Evolutionary conservation across 1,140 invertebrate genomes (phyloP), one percentile per base, ranked within the genome.

Genomic region (Anadara kagoshimensis): DNA sequence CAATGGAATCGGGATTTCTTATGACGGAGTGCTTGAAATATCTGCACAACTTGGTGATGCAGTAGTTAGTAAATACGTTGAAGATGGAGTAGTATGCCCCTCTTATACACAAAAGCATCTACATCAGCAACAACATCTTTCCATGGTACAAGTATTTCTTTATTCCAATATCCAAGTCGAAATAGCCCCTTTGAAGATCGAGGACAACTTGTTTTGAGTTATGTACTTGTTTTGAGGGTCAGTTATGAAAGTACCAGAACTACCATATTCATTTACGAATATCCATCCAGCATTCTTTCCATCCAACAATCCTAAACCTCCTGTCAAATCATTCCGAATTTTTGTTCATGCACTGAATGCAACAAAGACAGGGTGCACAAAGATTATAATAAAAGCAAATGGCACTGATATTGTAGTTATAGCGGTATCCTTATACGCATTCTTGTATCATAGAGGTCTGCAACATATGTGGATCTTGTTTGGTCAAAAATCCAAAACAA

Each of bases 41-140:
- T n/a, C n/a, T n/a, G n/a, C n/a, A n/a, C n/a, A n/a, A n/a, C n/a
- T n/a, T n/a, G n/a, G n/a, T n/a, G 62, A 65, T 65, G 53, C 69
- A 53, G 69, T 62, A 22, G 18, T 64, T 26, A 26, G 20, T 26
- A 18, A 16, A 44, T 71, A 71, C 57, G 45, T 56, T n/a, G 22
- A 47, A 18, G 61, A 59, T 18, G 47, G 45, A 26, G 47, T 54
- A 24, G 36, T 61, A n/a, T 64, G 61, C 29, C 61, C 69, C 1
- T 26, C 61, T 26, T 47, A 82, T 78, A 82, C 59, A 74, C 82
- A 61, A 83, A 83, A 63, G 69, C 79, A 7, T 76, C 54, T n/a
- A 66, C 65, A 59, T 68, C 70, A 24, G 69, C 72, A 41, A 41
- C 78, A 11, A 59, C 56, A 68, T 75, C 78, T 18, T 80, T 80